A percentile compares a stretch with the other conserved stretches of the same genome.
phyloP scores from a whole-genome alignment of 2,888 invertebrate genomes.

The Andrena dorsata region DNA sequence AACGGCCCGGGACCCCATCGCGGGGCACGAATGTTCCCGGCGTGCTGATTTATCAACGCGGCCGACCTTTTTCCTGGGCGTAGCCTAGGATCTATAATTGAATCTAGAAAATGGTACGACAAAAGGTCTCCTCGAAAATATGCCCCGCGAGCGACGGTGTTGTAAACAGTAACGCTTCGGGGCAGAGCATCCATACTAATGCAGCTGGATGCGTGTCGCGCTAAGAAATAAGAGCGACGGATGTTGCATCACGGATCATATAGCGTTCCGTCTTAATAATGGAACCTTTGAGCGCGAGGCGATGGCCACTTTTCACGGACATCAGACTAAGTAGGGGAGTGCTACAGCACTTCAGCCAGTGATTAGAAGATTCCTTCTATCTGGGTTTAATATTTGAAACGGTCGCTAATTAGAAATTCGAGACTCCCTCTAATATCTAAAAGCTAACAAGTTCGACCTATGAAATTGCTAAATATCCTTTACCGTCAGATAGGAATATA shows the following conservation, averaged over 20 bases:
- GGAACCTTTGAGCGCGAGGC: neutral
- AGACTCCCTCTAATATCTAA: neutral
- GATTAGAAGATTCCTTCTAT: too few species aligned
- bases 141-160: conserved; percentile 23
- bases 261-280: neutral
- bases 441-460: neutral
- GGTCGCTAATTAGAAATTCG: too few species aligned
- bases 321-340: too few species aligned
- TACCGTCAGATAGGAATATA: too few species aligned
- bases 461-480: neutral
- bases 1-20: conserved; percentile 36
- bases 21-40: conserved; percentile 43
- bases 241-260: neutral
- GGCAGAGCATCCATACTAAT: conserved; percentile 28
- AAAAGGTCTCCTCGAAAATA: conserved; percentile 54
- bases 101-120: conserved; percentile 67
- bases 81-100: conserved; percentile 73
- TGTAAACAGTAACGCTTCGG: conserved; percentile 31
- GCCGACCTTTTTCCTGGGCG: conserved; percentile 55
- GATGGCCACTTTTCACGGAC: too few species aligned
- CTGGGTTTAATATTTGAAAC: too few species aligned
- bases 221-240: neutral
- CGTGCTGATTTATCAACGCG: conserved; percentile 58
- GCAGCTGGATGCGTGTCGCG: conserved; percentile 4
- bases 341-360: too few species aligned